Percentiles rank a stretch among this genome's conserved stretches.
These are phyloP conservation scores for Lethenteron camtschaticum DNA, from an alignment of 2,113 vertebrate species.

Conservation along the genomic window DNA sequence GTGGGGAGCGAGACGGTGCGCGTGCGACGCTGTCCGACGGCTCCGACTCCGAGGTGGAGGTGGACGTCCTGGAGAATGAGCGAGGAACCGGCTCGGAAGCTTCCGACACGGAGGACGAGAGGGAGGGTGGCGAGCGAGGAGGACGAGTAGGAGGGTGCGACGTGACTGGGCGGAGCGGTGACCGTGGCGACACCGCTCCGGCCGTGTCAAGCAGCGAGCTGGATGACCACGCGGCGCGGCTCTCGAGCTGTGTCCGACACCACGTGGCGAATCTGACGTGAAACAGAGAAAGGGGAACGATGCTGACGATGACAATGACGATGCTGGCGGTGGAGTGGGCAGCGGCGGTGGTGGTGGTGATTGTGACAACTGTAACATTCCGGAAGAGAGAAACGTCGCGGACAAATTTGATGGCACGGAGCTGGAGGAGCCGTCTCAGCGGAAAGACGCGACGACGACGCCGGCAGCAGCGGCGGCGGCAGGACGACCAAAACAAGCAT, in stretches of 20 bases:
- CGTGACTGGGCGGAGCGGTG: too few relatives aligned
- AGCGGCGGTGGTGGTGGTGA: neutral
- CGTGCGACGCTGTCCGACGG: slow-evolving; percentile 3
- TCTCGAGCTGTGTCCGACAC: too few relatives aligned
- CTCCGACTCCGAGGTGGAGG: slow-evolving; percentile 1
- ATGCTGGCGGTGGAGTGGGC: neutral
- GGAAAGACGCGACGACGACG: slow-evolving; percentile 2
- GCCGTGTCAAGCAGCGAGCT: too few relatives aligned
- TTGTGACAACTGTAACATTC: neutral
- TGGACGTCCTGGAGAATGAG: neutral
- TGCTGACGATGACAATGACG: slow-evolving; percentile 13
- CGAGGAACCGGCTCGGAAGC: too few relatives aligned
- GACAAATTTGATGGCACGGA: slow-evolving; percentile 8
- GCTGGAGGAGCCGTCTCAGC: neutral
- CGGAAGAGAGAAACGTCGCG: neutral
- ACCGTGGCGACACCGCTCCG: too few relatives aligned
- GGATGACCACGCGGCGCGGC: too few relatives aligned
- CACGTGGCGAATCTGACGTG: slow-evolving; percentile 4
- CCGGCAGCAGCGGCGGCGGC: slow-evolving; percentile 10
- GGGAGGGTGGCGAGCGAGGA: too few relatives aligned
- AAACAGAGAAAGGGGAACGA: slow-evolving; percentile 9
- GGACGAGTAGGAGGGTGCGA: too few relatives aligned
- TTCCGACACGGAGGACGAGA: too few relatives aligned
- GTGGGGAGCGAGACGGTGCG: neutral
- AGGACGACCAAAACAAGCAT: neutral